Evolutionary conservation across 2,888 invertebrate genomes (phyloP).

Genomic region (Protodeltote pygarga): DNA sequence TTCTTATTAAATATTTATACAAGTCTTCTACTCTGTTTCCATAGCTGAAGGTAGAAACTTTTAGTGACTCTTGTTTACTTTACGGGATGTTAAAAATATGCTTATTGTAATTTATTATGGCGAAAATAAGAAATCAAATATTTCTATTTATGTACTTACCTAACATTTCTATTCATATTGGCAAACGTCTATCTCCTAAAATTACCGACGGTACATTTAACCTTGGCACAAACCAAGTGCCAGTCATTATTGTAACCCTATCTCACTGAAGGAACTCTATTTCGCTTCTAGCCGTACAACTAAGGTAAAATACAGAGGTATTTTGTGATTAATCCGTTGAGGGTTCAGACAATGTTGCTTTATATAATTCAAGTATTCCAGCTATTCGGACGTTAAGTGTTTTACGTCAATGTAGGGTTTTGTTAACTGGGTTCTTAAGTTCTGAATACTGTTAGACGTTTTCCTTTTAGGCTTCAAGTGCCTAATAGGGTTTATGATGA

Average conservation of each 20-base stretch:
- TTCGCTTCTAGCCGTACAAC: constrained; percentile 18
- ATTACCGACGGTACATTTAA: constrained; percentile 24
- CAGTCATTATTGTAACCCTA: constrained; percentile 42
- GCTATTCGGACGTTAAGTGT: not conserved
- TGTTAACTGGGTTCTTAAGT: not conserved
- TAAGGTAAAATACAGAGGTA: constrained; percentile 33
- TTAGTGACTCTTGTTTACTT: too few species aligned
- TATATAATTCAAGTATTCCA: constrained; percentile 17
- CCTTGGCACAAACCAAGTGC: constrained; percentile 22
- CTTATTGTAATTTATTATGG: too few species aligned
- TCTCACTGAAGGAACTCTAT: constrained; percentile 22
- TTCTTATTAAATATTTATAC: too few species aligned
- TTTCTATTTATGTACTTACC: too few species aligned
- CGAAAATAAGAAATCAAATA: too few species aligned
- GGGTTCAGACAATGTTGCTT: constrained; percentile 10
- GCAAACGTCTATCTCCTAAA: constrained; percentile 10
- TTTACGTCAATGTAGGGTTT: not conserved
- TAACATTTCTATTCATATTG: too few species aligned
- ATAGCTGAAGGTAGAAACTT: too few species aligned
- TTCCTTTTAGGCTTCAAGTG: too few species aligned
- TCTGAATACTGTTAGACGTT: not conserved
- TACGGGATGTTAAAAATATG: too few species aligned
- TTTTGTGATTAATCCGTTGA: constrained; percentile 36
- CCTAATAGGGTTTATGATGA: too few species aligned
- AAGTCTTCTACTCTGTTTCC: too few species aligned